Base-by-base conservation (phyloP, 2,797 vertebrate species). In the Tachyglossus aculeatus region DNA sequence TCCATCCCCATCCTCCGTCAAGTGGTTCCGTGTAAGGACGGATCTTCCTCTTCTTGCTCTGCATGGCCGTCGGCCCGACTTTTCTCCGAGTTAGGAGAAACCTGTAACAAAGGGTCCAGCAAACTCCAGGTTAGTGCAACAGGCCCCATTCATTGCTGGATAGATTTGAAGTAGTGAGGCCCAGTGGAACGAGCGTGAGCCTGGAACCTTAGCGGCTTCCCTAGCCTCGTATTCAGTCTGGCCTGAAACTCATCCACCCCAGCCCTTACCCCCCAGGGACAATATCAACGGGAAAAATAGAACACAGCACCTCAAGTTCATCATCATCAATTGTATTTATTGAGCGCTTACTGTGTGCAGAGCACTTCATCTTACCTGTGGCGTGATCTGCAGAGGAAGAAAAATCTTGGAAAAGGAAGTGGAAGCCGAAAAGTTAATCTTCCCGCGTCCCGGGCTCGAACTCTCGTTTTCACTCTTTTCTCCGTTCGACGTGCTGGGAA, bases 1-100 rank as follows among this genome's bases (percentile, higher is more conserved):
- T 94, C 96, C 96, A 97, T 27, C 96, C 96, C 94, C 95, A 96
- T 1, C 95, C 95, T 72, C 92, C 89, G 29, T 92, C 95, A 2
- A 89, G 95, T 64, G 92, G 87, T 18, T 88, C 74, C 3, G 78
- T 48, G 18, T 91, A 94, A 19, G 74, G 74, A 69, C 34, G 73
- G 73, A 73, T 71, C 59, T 83, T 77, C 48, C n/a, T 82, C 10
- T 38, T 6, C 32, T 14, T 65, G 24, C 53, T 50, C 27, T 27
- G 21, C 3, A 1, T 60, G 50, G 22, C 45, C 3, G 10, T 15
- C 43, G 8, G 36, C 69, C 59, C 85, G 62, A 53, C 82, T 82
- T 83, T 63, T 52, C 68, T 78, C 77, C 63, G 81, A 40, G n/a
- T 3, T n/a, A 22, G 50, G 53, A 48, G 18, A 48, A 41, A 10